These are phyloP conservation scores for Myxocyprinus asiaticus DNA, from an alignment of 2,113 vertebrate genomes.

Conservation along the genomic window DNA sequence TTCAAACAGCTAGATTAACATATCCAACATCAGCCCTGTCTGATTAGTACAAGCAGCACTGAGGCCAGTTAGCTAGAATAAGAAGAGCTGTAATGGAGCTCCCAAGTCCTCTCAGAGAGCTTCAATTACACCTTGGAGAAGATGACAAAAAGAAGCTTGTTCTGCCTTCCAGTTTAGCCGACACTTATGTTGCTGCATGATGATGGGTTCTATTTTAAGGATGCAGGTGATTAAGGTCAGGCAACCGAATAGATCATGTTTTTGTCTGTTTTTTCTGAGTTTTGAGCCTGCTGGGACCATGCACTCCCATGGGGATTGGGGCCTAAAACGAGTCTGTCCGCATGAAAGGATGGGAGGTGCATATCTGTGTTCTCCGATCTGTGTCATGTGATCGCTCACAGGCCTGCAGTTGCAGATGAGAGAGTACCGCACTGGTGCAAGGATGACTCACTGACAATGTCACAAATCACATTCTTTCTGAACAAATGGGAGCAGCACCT, in stretches of 20 bases:
- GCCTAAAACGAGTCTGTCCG: slow-evolving; percentile 4
- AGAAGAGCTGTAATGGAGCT: slow-evolving; percentile 7
- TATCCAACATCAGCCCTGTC: slow-evolving; percentile 45
- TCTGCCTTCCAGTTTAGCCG: slow-evolving; percentile 20
- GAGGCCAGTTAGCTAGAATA: not conserved
- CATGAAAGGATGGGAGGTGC: slow-evolving; percentile 1
- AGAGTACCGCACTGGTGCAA: slow-evolving; percentile 5
- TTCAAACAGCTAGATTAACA: slow-evolving; percentile 54
- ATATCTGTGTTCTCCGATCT: not conserved
- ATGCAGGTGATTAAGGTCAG: not conserved
- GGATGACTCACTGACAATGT: slow-evolving; percentile 30
- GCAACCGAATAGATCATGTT: not conserved
- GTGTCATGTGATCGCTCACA: slow-evolving; percentile 1
- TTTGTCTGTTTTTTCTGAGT: not conserved
- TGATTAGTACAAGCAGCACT: slow-evolving; percentile 44
- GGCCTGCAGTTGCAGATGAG: slow-evolving; percentile 24
- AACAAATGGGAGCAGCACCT: not conserved
- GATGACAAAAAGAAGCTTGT: slow-evolving; percentile 22
- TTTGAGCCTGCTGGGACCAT: not conserved
- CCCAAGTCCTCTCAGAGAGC: not conserved
- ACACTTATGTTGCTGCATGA: not conserved
- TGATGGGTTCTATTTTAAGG: slow-evolving; percentile 19
- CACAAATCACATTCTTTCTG: slow-evolving; percentile 21
- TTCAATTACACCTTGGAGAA: slow-evolving; percentile 37
- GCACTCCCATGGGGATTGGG: not conserved